Evolutionary conservation across 2,113 vertebrate genomes (phyloP), one percentile per base, ranked within the genome.

Genomic region (Apus apus): DNA sequence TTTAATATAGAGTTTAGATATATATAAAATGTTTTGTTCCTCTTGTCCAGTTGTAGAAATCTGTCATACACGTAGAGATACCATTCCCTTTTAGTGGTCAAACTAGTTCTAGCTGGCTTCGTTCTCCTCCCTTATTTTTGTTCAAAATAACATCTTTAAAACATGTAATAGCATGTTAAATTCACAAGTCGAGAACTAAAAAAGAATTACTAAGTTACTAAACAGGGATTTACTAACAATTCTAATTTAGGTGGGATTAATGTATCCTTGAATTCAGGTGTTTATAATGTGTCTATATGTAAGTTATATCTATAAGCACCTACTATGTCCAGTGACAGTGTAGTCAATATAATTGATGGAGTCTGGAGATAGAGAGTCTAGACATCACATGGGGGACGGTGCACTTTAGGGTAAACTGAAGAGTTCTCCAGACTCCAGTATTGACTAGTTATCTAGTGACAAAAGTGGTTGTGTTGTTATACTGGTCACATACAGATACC

Each of bases 81-180:
- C 5, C 5, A 25, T 4, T 54, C 9, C 21, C 36, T 89, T 51
- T 3, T 17, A 65, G 48, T 54, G 14, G 36, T 56, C 18, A 32
- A 30, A 43, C 32, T 46, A 56, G 17, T 64, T 72, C 22, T 67
- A 60, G 8, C 15, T 29, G 15, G 1, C 22, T 83, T 86, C 8
- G 9, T 7, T 8, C 8, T 1, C 1, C 4, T 79, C 17, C 48
- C 9, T 2, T 17, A 1, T 32, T 43, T 65, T 6, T 12, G 53
- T 73, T 57, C 13, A 76, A 68, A 83, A 26, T 50, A 86, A 32
- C 25, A 8, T 27, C 4, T 16, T 68, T 57, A 57, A 94, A 89
- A 65, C 11, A 75, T 22, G 9, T 34, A 45, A 20, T 25, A 53
- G 20, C 19, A n/a, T 4, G 2, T 3, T 73, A 32, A 13, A 2